A percentile compares a stretch with the other conserved stretches of the same genome.
Evolutionary conservation across 2,113 vertebrate species (phyloP).

Genomic region (Phalacrocorax carbo): DNA sequence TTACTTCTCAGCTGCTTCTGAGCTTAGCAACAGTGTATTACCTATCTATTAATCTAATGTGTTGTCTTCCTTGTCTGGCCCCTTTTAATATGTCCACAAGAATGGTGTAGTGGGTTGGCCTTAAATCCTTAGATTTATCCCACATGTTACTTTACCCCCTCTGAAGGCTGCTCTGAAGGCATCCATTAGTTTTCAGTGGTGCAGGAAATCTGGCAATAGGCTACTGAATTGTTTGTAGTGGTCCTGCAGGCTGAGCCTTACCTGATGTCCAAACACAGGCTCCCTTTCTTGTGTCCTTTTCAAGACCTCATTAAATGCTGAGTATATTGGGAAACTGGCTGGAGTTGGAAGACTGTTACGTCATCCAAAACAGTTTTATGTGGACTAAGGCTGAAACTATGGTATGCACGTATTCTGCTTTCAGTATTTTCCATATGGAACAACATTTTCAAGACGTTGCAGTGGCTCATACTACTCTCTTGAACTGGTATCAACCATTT

Average conservation of each 20-base stretch:
- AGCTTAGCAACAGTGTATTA: constrained; percentile 6
- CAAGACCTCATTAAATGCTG: background rate
- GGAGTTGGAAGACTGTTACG: background rate
- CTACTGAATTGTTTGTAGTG: background rate
- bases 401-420: background rate
- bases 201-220: background rate
- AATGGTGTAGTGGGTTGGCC: background rate
- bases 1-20: background rate
- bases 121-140: background rate
- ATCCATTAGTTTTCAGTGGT: background rate
- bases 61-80: background rate
- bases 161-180: background rate
- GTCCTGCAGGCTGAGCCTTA: background rate
- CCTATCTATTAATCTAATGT: background rate
- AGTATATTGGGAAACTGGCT: background rate
- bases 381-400: background rate
- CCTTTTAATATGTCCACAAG: background rate
- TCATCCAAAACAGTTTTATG: background rate
- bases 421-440: background rate
- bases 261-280: background rate
- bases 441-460: background rate
- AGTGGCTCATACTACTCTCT: background rate
- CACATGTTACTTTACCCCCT: background rate
- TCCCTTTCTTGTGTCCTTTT: background rate
- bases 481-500: background rate